phyloP scores from a whole-genome alignment of 2,113 vertebrate species.

The Chlorodrepanis virens region DNA sequence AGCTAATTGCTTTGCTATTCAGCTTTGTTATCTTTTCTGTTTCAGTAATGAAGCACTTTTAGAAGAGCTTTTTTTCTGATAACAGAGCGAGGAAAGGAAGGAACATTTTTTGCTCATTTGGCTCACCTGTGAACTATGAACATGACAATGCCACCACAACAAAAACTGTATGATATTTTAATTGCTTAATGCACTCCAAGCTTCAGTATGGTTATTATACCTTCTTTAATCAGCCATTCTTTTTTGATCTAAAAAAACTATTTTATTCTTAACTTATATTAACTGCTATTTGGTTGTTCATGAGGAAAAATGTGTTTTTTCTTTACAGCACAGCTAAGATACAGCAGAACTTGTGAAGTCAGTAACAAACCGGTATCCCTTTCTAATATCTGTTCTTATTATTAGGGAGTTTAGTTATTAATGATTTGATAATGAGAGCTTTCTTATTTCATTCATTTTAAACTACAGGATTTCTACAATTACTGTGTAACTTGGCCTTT shows the following conservation, averaged over 20 bases:
- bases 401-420: background rate
- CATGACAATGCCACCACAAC: background rate
- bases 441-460: background rate
- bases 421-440: background rate
- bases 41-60: background rate
- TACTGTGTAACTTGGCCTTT: background rate
- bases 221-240: background rate
- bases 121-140: background rate
- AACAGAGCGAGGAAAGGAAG: background rate
- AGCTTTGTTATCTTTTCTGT: background rate
- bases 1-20: conserved; percentile 20
- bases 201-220: background rate
- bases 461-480: background rate
- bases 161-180: background rate
- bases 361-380: background rate
- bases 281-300: background rate
- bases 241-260: background rate
- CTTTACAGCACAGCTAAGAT: background rate
- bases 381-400: background rate
- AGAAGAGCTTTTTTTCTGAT: background rate
- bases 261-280: background rate
- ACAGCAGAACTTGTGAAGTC: background rate
- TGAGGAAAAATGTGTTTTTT: background rate
- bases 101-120: background rate
- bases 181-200: background rate